Evolutionary conservation across 2,888 invertebrate genomes (phyloP).

Genomic region (Ligdia adustata): DNA sequence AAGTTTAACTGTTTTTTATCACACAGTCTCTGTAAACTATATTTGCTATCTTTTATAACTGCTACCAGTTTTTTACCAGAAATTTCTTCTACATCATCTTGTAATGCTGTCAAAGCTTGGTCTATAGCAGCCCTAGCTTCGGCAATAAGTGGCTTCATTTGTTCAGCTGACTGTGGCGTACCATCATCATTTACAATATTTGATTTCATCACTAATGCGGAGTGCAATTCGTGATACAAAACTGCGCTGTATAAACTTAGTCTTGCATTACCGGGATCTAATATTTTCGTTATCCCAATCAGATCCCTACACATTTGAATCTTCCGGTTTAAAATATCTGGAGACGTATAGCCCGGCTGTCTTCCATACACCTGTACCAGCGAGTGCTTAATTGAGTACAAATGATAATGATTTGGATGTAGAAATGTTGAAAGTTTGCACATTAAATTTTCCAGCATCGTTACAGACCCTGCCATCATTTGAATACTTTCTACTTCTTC

Average conservation of each 20-base stretch:
- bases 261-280: constrained; percentile 90
- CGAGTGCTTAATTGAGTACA: constrained; percentile 92
- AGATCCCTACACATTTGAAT: constrained; percentile 87
- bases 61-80: constrained; percentile 81
- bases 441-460: constrained; percentile 86
- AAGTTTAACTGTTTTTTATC: constrained; percentile 67
- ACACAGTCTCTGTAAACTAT: constrained; percentile 75
- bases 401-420: constrained; percentile 93
- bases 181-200: constrained; percentile 66
- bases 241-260: constrained; percentile 91
- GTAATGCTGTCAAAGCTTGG: constrained; percentile 70
- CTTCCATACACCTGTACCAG: constrained; percentile 91
- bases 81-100: constrained; percentile 79
- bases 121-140: constrained; percentile 75
- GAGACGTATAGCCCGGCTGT: constrained; percentile 85
- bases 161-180: constrained; percentile 52
- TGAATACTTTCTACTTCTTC: constrained; percentile 89
- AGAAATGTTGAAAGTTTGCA: constrained; percentile 89
- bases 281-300: constrained; percentile 83
- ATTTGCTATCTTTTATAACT: constrained; percentile 73
- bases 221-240: constrained; percentile 88
- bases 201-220: constrained; percentile 79
- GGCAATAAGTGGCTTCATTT: constrained; percentile 63
- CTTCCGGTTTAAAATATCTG: constrained; percentile 86
- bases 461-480: constrained; percentile 84